These are phyloP conservation scores for Potamilus streckersoni DNA, from an alignment of 1,140 invertebrate species.

Conservation along the genomic window DNA sequence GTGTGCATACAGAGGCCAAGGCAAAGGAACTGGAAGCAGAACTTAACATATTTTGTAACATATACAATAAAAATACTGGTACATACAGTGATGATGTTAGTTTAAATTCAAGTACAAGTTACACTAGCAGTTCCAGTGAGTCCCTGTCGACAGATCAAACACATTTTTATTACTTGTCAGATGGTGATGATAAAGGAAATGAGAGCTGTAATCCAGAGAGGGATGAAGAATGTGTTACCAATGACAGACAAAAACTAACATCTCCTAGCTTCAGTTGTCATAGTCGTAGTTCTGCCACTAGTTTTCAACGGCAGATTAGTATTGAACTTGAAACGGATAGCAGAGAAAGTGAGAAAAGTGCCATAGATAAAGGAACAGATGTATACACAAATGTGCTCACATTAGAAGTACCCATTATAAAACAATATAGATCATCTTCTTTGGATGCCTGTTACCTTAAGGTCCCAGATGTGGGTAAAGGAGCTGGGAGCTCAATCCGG, in stretches of 20 bases:
- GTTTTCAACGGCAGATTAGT: slow-evolving; percentile 1
- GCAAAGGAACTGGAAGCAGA: slow-evolving; percentile 40
- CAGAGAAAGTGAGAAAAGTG: slow-evolving; percentile 1
- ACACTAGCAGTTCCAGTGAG: slow-evolving; percentile 25
- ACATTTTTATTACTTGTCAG: slow-evolving; percentile 32
- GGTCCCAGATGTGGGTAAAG: slow-evolving; percentile 19
- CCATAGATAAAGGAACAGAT: slow-evolving; percentile 9
- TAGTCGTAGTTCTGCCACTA: too few relatives aligned
- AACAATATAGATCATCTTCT: slow-evolving; percentile 59
- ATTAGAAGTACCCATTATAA: slow-evolving; percentile 58
- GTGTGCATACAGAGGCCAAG: slow-evolving; percentile 67
- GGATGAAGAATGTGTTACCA: neutral
- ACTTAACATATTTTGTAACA: slow-evolving; percentile 9
- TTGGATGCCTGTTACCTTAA: slow-evolving; percentile 55
- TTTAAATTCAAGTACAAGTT: slow-evolving; percentile 40
- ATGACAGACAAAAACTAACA: neutral
- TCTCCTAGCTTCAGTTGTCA: neutral
- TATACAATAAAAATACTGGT: neutral
- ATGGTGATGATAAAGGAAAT: slow-evolving; percentile 38
- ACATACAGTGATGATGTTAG: slow-evolving; percentile 23
- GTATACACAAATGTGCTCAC: slow-evolving; percentile 57
- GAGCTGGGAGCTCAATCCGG: slow-evolving; percentile 24
- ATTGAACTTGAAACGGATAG: neutral
- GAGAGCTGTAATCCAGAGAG: neutral
- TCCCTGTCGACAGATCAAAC: slow-evolving; percentile 10